These are phyloP conservation scores for Potamarius usumacintae DNA, from an alignment of 2,113 vertebrate genomes.

Conservation along the genomic window DNA sequence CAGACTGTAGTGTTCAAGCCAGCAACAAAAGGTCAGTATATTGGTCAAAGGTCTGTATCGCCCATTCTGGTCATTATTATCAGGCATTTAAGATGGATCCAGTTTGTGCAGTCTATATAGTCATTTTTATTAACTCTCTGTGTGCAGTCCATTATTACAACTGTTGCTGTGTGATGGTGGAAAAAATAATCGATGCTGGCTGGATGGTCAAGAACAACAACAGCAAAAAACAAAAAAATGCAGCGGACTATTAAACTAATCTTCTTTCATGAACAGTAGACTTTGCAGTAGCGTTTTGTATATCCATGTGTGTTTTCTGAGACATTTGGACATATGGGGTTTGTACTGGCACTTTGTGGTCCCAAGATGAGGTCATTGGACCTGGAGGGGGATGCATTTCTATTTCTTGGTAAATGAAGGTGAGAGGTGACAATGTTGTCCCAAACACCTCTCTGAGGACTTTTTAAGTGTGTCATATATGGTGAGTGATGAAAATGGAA, in stretches of 20 bases:
- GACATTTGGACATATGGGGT: not conserved
- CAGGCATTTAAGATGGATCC: slow-evolving; percentile 13
- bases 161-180: not conserved
- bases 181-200: slow-evolving; percentile 33
- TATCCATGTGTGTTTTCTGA: not conserved
- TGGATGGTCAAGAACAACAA: slow-evolving; percentile 29
- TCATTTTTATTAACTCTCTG: slow-evolving; percentile 1
- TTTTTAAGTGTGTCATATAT: not conserved
- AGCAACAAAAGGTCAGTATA: not conserved
- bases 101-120: slow-evolving; percentile 22
- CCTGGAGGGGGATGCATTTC: not conserved
- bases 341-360: slow-evolving; percentile 11
- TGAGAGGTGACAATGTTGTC: not conserved
- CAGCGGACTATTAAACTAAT: slow-evolving; percentile 17
- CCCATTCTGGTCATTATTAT: slow-evolving; percentile 22
- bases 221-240: not conserved
- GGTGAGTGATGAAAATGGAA: not conserved
- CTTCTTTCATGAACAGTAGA: slow-evolving; percentile 36
- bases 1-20: not conserved
- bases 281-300: not conserved
- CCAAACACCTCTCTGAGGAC: not conserved
- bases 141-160: not conserved
- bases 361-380: not conserved
- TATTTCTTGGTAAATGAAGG: not conserved
- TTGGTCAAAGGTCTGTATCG: not conserved